Base-by-base conservation (phyloP, 2,113 vertebrate genomes). In the Scatophagus argus region DNA sequence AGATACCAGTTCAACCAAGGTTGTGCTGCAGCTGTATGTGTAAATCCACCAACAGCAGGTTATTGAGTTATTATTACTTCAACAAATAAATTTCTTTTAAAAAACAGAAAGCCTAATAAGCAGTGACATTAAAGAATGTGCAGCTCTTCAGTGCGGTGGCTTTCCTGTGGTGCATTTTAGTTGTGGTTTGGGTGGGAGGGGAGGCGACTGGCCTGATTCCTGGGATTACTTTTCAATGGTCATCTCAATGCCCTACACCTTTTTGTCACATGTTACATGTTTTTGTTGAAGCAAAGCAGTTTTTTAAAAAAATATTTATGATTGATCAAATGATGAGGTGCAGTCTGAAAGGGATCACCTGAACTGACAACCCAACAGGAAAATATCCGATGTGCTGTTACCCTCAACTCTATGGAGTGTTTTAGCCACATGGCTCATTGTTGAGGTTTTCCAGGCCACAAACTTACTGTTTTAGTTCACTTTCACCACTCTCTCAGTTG, bases 71-170 rank as follows among this genome's bases (percentile, higher is more conserved):
- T n/a, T n/a, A n/a, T n/a, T n/a, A n/a, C n/a, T n/a, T n/a, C n/a
- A n/a, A n/a, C n/a, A n/a, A n/a, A 47, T 32, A 29, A 67, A 60
- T 16, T n/a, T 12, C 17, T 23, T 5, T 54, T 49, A 63, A 25
- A 60, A 63, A 77, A 52, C 58, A 69, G 38, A 43, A 47, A 16
- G 16, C 39, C 2, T 67, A 58, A 72, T 63, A 39, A 56, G 32
- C 13, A 0, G 14, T 52, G 31, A 67, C 23, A 59, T 49, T n/a
- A 55, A 32, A 32, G 32, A 21, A 32, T 21, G 25, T 51, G 49
- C 23, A 51, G 16, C 25, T 29, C 23, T 52, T 16, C 25, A 31
- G 1, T 54, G 27, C 12, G 11, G 13, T 17, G 25, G 51, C 16
- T 54, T 29, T 7, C 25, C 29, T 31, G 29, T 32, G 14, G 52